Percentiles rank a stretch among this genome's conserved stretches.
phyloP scores from a whole-genome alignment of 2,888 invertebrate species.

The Andrena praecox region DNA sequence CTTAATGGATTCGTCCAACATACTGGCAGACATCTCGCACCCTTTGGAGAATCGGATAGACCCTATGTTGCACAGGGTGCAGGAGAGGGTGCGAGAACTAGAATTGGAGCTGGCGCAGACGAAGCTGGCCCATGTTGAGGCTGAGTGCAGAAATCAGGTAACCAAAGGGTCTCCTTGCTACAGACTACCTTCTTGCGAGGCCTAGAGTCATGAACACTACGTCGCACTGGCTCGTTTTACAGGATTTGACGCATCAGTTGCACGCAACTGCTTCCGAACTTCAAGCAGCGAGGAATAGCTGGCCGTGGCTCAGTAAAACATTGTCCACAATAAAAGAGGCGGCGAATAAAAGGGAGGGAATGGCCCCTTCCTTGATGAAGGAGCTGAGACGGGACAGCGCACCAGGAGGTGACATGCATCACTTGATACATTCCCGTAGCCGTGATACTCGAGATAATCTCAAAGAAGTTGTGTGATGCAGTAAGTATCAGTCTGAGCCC shows the following conservation, averaged over 20 bases:
- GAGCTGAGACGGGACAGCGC: slow-evolving; percentile 85
- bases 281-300: slow-evolving; percentile 89
- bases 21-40: slow-evolving; percentile 75
- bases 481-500: slow-evolving; percentile 39
- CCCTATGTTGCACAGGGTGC: slow-evolving; percentile 84
- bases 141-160: slow-evolving; percentile 97
- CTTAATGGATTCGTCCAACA: slow-evolving; percentile 74
- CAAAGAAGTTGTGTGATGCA: slow-evolving; percentile 81
- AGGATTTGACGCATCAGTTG: slow-evolving; percentile 96
- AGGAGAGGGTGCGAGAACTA: slow-evolving; percentile 93
- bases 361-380: slow-evolving; percentile 76
- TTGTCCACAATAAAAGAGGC: slow-evolving; percentile 92
- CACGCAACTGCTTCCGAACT: slow-evolving; percentile 93
- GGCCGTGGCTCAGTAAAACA: slow-evolving; percentile 98
- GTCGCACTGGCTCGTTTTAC: not conserved
- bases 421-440: slow-evolving; percentile 80
- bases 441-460: slow-evolving; percentile 83
- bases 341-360: slow-evolving; percentile 87
- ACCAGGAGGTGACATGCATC: slow-evolving; percentile 82
- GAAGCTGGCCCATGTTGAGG: slow-evolving; percentile 98
- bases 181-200: not conserved
- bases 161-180: slow-evolving; percentile 17
- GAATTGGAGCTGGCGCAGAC: slow-evolving; percentile 98
- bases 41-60: slow-evolving; percentile 81
- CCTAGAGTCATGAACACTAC: not conserved